Base-by-base conservation (phyloP, 2,797 vertebrate genomes). In the Mormyrops attenuatus region DNA sequence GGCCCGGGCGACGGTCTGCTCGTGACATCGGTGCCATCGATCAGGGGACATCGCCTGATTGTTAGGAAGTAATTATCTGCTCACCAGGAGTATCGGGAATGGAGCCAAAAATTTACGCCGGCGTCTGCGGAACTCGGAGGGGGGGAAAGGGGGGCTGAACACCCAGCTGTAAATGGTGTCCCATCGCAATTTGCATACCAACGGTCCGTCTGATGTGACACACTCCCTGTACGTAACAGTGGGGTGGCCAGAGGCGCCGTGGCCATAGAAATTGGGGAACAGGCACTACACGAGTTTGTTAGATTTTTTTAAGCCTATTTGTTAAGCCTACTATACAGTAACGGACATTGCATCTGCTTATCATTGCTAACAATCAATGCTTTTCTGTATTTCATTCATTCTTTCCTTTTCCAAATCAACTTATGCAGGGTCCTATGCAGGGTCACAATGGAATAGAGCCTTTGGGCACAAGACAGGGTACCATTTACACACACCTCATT, bases 61-160 rank as follows among this genome's bases (percentile, higher is more conserved):
- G 89, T 87, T 87, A 52, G 17, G 55, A 77, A 77, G 57, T 53
- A 89, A 87, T 53, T 73, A 89, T 53, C 47, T 41, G 63, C 69
- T 89, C 63, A 7, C 26, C 47, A 22, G 63, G 55, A 38, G 80
- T 34, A 44, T 73, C 13, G 20, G 60, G 85, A 89, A 77, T 0
- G 89, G 17, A 3, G 60, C 47, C 89, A 87, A 85, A 53, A 73
- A 77, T 52, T 41, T 30, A 50, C 30, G 5, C 53, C 2, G 2
- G 60, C 38, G 53, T 85, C 22, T 86, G 47, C 20, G 0, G 3
- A 73, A 87, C 26, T 30, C 8, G 17, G 44, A 15, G 84, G 30
- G 57, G 17, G 17, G 20, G 22, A 9, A 44, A 17, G 60, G 47
- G 82, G n/a, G 13, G 44, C 26, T 2, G 30, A 49, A 53, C 84